These are phyloP conservation scores for Leptopilina boulardi DNA, from an alignment of 1,140 invertebrate genomes.

Conservation along the genomic window DNA sequence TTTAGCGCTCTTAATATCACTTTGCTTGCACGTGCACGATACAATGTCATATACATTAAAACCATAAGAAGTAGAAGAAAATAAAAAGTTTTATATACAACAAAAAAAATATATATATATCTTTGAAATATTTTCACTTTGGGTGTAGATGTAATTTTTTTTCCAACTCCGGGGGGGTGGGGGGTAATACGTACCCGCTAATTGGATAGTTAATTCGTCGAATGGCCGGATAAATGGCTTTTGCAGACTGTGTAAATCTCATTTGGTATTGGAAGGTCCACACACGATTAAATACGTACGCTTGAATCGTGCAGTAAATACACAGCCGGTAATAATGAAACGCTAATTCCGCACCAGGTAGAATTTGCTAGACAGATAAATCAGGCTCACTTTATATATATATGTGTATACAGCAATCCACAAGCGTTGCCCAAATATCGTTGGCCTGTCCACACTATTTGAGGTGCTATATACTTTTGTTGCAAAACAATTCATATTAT, in stretches of 20 bases:
- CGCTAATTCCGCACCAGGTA: constrained; percentile 18
- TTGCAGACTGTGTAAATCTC: constrained; percentile 29
- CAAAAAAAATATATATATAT: no score
- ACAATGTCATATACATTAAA: background rate
- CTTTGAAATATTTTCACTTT: no score
- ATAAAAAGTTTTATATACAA: no score
- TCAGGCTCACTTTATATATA: background rate
- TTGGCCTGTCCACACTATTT: background rate
- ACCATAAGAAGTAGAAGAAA: background rate
- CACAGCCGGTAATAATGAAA: constrained; percentile 26
- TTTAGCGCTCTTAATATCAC: constrained; percentile 19
- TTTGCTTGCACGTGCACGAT: background rate
- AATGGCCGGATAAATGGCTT: constrained; percentile 31
- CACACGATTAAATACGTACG: constrained; percentile 11
- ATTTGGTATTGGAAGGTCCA: constrained; percentile 29
- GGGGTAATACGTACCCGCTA: constrained; percentile 18
- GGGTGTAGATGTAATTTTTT: constrained; percentile 28
- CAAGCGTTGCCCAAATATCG: background rate
- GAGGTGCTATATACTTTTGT: background rate
- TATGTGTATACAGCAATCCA: no score
- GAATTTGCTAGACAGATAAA: constrained; percentile 29
- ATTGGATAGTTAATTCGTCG: constrained; percentile 28
- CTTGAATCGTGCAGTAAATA: constrained; percentile 20
- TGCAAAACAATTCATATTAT: background rate
- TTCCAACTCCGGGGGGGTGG: no score